Conservation (phyloP, 2,888 invertebrate genomes). For the Chrysolina americana region DNA sequence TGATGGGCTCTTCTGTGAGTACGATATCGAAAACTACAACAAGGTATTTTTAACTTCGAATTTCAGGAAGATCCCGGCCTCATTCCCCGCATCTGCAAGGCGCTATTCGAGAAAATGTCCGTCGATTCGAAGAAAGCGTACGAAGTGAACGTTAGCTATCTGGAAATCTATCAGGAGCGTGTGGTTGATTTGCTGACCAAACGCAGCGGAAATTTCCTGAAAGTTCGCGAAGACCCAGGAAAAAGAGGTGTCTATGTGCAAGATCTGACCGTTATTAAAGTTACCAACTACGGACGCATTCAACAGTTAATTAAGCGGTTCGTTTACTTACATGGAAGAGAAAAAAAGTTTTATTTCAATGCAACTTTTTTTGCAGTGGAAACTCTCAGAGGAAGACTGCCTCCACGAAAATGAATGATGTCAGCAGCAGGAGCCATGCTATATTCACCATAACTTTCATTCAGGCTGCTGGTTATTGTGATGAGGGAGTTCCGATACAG, state of each 20-base stretch:
- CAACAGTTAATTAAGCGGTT: conserved; percentile 75
- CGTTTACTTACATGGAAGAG: too few species aligned
- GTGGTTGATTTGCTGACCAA: conserved; percentile 80
- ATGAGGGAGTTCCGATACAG: conserved; percentile 90
- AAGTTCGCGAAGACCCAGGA: conserved; percentile 81
- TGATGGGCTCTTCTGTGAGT: conserved; percentile 87
- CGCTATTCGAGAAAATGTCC: conserved; percentile 85
- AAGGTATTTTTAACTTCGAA: not conserved
- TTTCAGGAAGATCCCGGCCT: conserved; percentile 82
- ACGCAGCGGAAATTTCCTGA: conserved; percentile 70
- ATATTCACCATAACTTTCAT: conserved; percentile 93
- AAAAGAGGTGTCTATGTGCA: conserved; percentile 87
- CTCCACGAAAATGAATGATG: conserved; percentile 93
- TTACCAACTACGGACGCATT: conserved; percentile 89
- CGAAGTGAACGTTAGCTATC: conserved; percentile 84
- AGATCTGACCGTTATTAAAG: conserved; percentile 87
- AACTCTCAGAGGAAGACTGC: conserved; percentile 89
- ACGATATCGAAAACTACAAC: not conserved
- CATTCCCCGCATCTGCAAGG: conserved; percentile 89
- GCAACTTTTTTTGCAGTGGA: conserved; percentile 73
- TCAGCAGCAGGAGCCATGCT: conserved; percentile 91
- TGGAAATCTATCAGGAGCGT: conserved; percentile 77
- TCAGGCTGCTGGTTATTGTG: conserved; percentile 89
- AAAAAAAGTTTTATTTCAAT: too few species aligned
- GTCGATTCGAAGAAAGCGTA: conserved; percentile 87